phyloP scores from a whole-genome alignment of 2,797 vertebrate genomes.

The Lateolabrax maculatus region DNA sequence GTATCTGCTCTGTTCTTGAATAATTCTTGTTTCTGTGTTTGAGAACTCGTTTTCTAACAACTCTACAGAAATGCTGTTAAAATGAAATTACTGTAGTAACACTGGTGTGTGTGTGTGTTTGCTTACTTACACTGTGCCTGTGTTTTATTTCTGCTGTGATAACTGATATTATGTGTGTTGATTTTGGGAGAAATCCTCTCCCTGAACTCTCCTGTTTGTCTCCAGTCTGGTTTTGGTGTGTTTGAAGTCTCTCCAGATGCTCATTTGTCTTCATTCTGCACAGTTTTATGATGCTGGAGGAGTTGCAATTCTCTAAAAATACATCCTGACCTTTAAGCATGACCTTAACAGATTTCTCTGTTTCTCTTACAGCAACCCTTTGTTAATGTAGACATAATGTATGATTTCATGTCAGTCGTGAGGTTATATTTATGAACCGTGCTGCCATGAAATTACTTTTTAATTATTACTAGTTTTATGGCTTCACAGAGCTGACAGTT shows the following conservation, averaged over 20 bases:
- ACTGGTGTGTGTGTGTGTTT: background rate
- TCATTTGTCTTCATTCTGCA: background rate
- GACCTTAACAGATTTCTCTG: conserved; percentile 12
- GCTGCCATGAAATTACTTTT: too few species aligned
- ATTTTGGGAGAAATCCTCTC: background rate
- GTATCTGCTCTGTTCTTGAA: background rate
- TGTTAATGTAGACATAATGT: background rate
- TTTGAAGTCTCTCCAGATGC: background rate
- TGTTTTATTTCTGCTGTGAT: background rate
- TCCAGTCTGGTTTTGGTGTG: background rate
- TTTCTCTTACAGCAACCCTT: conserved; percentile 17
- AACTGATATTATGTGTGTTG: background rate
- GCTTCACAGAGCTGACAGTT: background rate
- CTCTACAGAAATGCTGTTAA: too few species aligned
- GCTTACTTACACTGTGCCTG: background rate
- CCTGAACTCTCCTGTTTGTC: background rate
- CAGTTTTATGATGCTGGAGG: conserved; percentile 4
- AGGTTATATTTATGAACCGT: background rate
- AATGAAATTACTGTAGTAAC: too few species aligned
- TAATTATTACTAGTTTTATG: too few species aligned
- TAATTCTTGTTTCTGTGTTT: background rate
- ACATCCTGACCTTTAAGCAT: conserved; percentile 48
- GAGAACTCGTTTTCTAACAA: too few species aligned
- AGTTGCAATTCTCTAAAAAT: conserved; percentile 37
- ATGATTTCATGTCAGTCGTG: background rate